phyloP scores from a whole-genome alignment of 2,888 invertebrate species.

The Watsonalla cultraria region DNA sequence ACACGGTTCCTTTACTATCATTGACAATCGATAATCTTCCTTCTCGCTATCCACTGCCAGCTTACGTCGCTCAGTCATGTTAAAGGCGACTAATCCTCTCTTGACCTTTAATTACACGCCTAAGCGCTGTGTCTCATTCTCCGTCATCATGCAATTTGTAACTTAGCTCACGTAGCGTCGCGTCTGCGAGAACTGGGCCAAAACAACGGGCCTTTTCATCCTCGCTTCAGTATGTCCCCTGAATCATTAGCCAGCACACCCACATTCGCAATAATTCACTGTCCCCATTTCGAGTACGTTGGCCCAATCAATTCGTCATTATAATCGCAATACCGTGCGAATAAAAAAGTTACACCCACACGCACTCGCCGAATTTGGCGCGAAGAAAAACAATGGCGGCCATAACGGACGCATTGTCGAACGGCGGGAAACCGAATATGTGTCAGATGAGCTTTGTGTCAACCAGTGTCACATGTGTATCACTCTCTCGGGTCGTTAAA shows the following conservation, averaged over 20 bases:
- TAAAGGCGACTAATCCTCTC: constrained; percentile 16
- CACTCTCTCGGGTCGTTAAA: constrained; percentile 39
- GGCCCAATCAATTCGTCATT: constrained; percentile 73
- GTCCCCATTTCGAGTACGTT: constrained; percentile 56
- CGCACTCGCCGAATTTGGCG: constrained; percentile 48
- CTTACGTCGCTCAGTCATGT: neutral
- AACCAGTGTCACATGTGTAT: constrained; percentile 30
- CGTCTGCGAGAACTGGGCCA: constrained; percentile 37
- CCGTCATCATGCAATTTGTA: constrained; percentile 36
- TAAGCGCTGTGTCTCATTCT: constrained; percentile 31
- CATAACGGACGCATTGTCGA: constrained; percentile 56
- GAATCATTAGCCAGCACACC: constrained; percentile 65
- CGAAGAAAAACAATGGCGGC: constrained; percentile 62
- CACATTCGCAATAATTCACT: constrained; percentile 53
- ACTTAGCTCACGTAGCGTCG: constrained; percentile 7
- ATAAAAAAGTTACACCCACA: constrained; percentile 66
- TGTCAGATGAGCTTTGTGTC: constrained; percentile 39
- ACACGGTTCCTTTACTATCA: constrained; percentile 43
- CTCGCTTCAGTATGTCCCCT: constrained; percentile 39
- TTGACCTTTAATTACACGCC: constrained; percentile 33
- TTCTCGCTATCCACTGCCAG: neutral
- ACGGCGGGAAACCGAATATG: constrained; percentile 39
- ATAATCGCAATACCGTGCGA: constrained; percentile 56
- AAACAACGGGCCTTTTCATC: constrained; percentile 54
- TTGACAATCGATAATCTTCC: constrained; percentile 35